These are phyloP conservation scores for Cromileptes altivelis DNA, from an alignment of 2,113 vertebrate genomes.

Conservation along the genomic window DNA sequence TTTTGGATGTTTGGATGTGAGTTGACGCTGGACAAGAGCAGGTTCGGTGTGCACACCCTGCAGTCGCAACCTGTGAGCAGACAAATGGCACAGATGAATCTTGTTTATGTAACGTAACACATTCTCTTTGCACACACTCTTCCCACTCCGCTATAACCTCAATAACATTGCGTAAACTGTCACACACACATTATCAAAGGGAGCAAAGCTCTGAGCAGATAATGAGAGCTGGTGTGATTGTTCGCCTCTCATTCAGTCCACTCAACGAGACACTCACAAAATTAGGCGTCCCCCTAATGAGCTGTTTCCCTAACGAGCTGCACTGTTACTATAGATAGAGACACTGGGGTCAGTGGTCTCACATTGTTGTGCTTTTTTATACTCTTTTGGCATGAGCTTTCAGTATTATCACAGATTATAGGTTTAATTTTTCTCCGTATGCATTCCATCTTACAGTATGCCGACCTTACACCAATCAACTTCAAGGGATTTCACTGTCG, in stretches of 20 bases:
- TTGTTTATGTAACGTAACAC: too few relatives aligned
- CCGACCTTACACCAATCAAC: too few relatives aligned
- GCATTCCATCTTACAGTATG: neutral
- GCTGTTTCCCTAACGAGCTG: neutral
- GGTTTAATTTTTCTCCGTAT: neutral
- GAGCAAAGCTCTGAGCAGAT: neutral
- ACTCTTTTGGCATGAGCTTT: too few relatives aligned
- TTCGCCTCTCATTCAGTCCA: constrained; percentile 1
- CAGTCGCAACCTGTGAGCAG: too few relatives aligned
- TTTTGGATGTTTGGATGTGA: too few relatives aligned
- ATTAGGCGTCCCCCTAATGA: neutral
- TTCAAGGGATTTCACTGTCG: too few relatives aligned
- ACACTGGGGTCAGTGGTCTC: neutral
- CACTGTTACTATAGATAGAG: neutral
- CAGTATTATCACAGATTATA: too few relatives aligned
- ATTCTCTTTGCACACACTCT: too few relatives aligned
- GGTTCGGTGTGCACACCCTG: too few relatives aligned
- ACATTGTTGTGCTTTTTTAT: neutral
- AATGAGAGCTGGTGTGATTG: neutral
- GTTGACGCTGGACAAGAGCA: too few relatives aligned
- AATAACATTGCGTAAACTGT: neutral
- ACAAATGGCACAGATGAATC: too few relatives aligned
- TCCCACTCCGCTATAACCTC: neutral
- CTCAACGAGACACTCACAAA: neutral
- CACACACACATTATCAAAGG: neutral